Percentiles rank a stretch among this genome's conserved stretches.
phyloP scores from a whole-genome alignment of 2,797 vertebrate genomes.

The Oreortyx pictus region DNA sequence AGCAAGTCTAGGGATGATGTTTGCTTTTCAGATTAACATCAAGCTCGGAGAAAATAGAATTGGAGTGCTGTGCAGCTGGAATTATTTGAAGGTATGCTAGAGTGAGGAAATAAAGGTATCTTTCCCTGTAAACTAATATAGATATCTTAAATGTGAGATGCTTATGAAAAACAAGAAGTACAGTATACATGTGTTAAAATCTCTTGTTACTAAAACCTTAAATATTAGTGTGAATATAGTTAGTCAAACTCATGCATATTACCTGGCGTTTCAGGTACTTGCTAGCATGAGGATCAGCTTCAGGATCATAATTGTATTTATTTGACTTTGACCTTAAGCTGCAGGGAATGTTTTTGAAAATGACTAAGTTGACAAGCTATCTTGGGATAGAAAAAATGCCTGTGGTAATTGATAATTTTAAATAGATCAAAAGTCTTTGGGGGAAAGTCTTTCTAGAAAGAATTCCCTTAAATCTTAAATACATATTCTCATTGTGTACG shows the following conservation, averaged over 20 bases:
- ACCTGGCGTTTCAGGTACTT: not conserved
- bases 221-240: not conserved
- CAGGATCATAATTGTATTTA: not conserved
- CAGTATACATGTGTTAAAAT: not conserved
- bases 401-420: not conserved
- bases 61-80: not conserved
- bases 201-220: not conserved
- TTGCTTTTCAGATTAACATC: conserved; percentile 3
- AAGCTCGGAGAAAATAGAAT: conserved; percentile 28
- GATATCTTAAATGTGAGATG: not conserved
- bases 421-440: not conserved
- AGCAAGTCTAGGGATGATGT: not conserved
- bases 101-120: not conserved
- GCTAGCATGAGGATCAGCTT: not conserved
- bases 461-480: not conserved
- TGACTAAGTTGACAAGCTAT: not conserved
- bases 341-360: not conserved
- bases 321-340: not conserved
- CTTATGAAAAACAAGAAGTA: not conserved
- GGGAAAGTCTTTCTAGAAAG: not conserved
- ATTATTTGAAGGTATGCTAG: not conserved
- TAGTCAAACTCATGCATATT: not conserved
- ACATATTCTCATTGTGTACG: not conserved
- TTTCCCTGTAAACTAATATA: not conserved
- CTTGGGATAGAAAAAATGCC: not conserved